phyloP scores from a whole-genome alignment of 2,888 invertebrate species.

The Acleris literana region DNA sequence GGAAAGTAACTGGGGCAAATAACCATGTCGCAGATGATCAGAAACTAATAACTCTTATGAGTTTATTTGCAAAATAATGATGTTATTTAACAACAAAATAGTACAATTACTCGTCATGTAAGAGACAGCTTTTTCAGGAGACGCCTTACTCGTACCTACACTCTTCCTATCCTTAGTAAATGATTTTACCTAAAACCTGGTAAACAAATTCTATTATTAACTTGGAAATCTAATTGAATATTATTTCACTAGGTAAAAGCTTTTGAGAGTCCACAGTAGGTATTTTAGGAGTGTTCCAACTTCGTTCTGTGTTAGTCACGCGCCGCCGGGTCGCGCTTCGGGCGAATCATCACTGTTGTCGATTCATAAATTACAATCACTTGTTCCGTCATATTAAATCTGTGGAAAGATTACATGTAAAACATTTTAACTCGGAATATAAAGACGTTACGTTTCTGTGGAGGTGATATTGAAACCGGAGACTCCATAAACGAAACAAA shows the following conservation, averaged over 20 bases:
- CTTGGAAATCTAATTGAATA: slow-evolving; percentile 33
- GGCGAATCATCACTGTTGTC: slow-evolving; percentile 5
- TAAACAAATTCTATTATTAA: slow-evolving; percentile 29
- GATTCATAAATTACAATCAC: slow-evolving; percentile 23
- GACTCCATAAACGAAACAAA: not conserved
- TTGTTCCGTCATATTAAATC: slow-evolving; percentile 6
- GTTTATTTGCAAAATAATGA: no score
- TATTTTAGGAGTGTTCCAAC: slow-evolving; percentile 17
- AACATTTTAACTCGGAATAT: not conserved
- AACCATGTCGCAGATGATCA: slow-evolving; percentile 27
- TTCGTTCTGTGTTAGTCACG: slow-evolving; percentile 23
- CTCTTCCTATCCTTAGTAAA: slow-evolving; percentile 4
- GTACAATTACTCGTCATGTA: not conserved
- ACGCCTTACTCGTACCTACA: not conserved
- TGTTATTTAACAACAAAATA: no score
- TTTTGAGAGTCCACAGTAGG: slow-evolving; percentile 22
- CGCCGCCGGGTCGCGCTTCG: not conserved
- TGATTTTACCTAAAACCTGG: slow-evolving; percentile 12
- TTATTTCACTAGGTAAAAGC: slow-evolving; percentile 19
- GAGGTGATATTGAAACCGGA: not conserved
- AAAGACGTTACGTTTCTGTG: not conserved
- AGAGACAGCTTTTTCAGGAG: no score
- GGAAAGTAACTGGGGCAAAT: slow-evolving; percentile 34
- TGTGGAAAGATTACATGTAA: slow-evolving; percentile 4
- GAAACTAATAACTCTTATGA: slow-evolving; percentile 2